These are phyloP conservation scores for Ornithoptera priamus DNA, from an alignment of 2,888 invertebrate genomes.

Conservation along the genomic window DNA sequence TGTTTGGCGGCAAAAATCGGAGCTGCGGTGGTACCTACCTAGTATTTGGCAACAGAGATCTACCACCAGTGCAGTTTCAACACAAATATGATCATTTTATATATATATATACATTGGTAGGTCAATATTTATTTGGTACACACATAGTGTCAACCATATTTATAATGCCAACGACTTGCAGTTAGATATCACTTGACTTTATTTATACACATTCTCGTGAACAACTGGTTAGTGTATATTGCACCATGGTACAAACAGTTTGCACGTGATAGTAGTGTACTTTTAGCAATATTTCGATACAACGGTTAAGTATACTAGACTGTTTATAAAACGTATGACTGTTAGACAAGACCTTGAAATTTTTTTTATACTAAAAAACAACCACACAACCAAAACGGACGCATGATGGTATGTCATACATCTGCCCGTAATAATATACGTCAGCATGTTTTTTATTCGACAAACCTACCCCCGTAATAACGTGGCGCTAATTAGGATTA, in stretches of 20 bases:
- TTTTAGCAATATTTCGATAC: conserved; percentile 1
- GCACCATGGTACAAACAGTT: conserved; percentile 6
- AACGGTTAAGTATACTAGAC: neutral
- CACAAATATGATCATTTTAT: neutral
- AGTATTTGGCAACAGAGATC: too few species aligned
- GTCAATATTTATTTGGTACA: neutral
- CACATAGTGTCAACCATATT: neutral
- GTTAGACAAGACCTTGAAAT: neutral
- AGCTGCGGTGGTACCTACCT: too few species aligned
- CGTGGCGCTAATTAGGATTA: too few species aligned
- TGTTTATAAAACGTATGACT: neutral
- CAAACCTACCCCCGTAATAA: too few species aligned
- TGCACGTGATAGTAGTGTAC: conserved; percentile 1
- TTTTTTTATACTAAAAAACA: neutral
- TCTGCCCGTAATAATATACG: too few species aligned
- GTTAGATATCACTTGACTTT: neutral
- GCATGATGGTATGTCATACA: too few species aligned
- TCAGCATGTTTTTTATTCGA: too few species aligned
- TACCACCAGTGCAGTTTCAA: too few species aligned
- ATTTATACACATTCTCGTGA: conserved; percentile 9
- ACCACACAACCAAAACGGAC: neutral
- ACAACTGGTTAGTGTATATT: conserved; percentile 6
- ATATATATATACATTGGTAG: neutral
- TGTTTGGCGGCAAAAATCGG: too few species aligned
- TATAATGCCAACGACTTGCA: neutral